Evolutionary conservation across 2,888 invertebrate genomes (phyloP).

Genomic region (Rhyacophila evoluta): DNA sequence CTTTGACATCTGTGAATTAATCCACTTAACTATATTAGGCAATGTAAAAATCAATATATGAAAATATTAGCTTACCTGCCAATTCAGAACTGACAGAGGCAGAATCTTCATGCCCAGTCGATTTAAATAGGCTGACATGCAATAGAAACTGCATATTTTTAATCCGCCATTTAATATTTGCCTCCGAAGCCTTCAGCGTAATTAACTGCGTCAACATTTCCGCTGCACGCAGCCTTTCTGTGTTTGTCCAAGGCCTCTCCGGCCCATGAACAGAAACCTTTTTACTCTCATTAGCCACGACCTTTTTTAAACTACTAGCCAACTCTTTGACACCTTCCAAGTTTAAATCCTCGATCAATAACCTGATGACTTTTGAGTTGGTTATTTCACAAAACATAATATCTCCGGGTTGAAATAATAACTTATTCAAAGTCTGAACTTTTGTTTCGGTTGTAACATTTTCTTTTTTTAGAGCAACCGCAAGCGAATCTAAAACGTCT

Average conservation of each 20-base stretch:
- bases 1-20: too few species aligned
- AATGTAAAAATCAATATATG: background rate
- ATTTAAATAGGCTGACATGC: conserved; percentile 74
- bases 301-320: conserved; percentile 72
- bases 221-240: conserved; percentile 77
- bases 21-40: too few species aligned
- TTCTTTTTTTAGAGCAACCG: conserved; percentile 67
- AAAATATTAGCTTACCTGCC: conserved; percentile 65
- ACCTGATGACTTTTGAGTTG: conserved; percentile 74
- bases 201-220: conserved; percentile 67
- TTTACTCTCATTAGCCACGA: conserved; percentile 70
- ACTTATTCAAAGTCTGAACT: conserved; percentile 72
- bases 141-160: conserved; percentile 76
- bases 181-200: conserved; percentile 67
- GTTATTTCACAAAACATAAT: conserved; percentile 81
- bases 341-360: conserved; percentile 73
- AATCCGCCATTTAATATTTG: conserved; percentile 75
- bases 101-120: conserved; percentile 64
- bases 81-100: conserved; percentile 71
- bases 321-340: conserved; percentile 74
- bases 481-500: conserved; percentile 67
- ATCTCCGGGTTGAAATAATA: conserved; percentile 78
- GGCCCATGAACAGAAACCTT: conserved; percentile 63
- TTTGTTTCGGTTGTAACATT: conserved; percentile 67
- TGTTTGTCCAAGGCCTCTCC: conserved; percentile 75